phyloP scores from a whole-genome alignment of 2,797 vertebrate genomes.

The Apogon talboti region DNA sequence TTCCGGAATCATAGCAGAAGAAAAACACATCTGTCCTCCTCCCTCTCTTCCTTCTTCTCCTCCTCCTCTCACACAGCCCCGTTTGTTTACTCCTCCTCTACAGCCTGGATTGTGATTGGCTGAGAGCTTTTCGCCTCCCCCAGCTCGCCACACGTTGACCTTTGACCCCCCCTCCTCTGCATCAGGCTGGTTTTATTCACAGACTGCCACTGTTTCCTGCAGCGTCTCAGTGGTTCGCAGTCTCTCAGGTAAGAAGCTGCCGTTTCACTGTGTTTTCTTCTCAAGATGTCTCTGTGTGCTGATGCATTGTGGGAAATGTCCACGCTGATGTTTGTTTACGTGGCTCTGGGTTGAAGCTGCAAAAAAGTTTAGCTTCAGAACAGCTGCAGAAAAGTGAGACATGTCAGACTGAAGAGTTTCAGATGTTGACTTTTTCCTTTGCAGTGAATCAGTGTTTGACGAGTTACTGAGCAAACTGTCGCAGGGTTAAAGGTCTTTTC shows the following conservation, averaged over 20 bases:
- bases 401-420: too few species aligned
- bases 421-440: too few species aligned
- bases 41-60: background rate
- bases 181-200: slow-evolving; percentile 2
- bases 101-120: slow-evolving; percentile 38
- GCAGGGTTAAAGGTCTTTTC: too few species aligned
- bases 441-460: background rate
- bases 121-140: slow-evolving; percentile 9
- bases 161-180: slow-evolving; percentile 16
- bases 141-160: slow-evolving; percentile 14
- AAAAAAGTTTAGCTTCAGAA: background rate
- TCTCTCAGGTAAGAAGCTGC: slow-evolving; percentile 41
- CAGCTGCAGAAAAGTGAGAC: too few species aligned
- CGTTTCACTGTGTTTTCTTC: background rate
- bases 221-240: slow-evolving; percentile 15
- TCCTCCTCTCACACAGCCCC: background rate
- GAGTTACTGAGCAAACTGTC: too few species aligned
- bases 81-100: too few species aligned
- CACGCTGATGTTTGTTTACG: background rate
- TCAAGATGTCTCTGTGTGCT: background rate
- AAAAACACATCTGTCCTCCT: background rate
- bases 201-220: background rate
- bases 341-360: background rate
- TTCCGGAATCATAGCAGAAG: too few species aligned
- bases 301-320: slow-evolving; percentile 7